Conservation (phyloP, 2,797 vertebrate species). For the Phoxinus dragarum region DNA sequence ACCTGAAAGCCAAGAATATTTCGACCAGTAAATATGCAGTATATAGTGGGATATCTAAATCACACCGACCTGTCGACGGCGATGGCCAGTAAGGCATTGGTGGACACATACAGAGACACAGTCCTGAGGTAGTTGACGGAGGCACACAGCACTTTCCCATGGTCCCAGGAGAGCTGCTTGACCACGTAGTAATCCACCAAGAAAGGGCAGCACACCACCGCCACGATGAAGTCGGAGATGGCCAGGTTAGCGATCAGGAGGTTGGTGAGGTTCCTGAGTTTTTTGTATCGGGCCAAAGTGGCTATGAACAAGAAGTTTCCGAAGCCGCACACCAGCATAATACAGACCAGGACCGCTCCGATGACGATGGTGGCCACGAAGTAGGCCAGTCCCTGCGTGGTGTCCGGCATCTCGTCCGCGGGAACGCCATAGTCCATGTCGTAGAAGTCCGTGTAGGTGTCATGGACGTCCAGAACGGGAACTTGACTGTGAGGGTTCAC, state of each 20-base stretch:
- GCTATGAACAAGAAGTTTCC: slow-evolving; percentile 95
- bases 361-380: slow-evolving; percentile 91
- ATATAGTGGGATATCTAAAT: neutral
- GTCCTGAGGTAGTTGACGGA: slow-evolving; percentile 93
- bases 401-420: slow-evolving; percentile 86
- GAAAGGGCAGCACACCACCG: slow-evolving; percentile 95
- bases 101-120: slow-evolving; percentile 94
- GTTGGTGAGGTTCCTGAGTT: slow-evolving; percentile 95
- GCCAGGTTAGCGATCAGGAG: slow-evolving; percentile 96
- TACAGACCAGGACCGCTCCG: slow-evolving; percentile 86
- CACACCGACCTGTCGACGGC: slow-evolving; percentile 91
- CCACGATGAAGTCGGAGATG: slow-evolving; percentile 94
- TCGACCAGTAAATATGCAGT: neutral
- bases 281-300: slow-evolving; percentile 90
- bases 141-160: slow-evolving; percentile 89
- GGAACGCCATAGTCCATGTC: slow-evolving; percentile 86
- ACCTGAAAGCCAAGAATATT: neutral
- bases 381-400: slow-evolving; percentile 91
- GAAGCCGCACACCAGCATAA: slow-evolving; percentile 93
- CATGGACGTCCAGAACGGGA: slow-evolving; percentile 55
- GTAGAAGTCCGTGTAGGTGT: slow-evolving; percentile 78
- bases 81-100: slow-evolving; percentile 94
- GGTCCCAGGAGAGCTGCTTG: slow-evolving; percentile 92
- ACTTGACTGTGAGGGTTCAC: slow-evolving; percentile 58
- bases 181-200: slow-evolving; percentile 98